Conservation (phyloP, 2,797 vertebrate genomes). For the Ctenopoma multispine region DNA sequence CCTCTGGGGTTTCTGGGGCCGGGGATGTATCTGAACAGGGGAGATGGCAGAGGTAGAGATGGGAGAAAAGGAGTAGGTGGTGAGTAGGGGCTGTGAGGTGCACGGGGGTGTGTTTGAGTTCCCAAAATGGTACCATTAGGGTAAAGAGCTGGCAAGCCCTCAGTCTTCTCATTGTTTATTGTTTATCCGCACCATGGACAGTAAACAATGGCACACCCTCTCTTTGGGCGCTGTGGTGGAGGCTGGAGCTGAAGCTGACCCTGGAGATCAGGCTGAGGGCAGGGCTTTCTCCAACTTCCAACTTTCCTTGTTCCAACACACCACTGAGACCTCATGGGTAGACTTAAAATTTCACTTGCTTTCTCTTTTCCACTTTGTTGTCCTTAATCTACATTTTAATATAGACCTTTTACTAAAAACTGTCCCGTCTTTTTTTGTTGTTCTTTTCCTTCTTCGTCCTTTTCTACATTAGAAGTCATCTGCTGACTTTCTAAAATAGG, state of each 20-base stretch:
- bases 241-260: slow-evolving; percentile 62
- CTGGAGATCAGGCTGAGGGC: slow-evolving; percentile 56
- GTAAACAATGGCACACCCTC: slow-evolving; percentile 83
- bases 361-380: slow-evolving; percentile 24
- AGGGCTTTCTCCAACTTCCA: slow-evolving; percentile 46
- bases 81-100: slow-evolving; percentile 63
- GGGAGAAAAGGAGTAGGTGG: slow-evolving; percentile 67
- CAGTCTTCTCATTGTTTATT: slow-evolving; percentile 86
- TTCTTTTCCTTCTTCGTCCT: slow-evolving; percentile 9
- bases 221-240: slow-evolving; percentile 68
- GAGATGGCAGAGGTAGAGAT: slow-evolving; percentile 63
- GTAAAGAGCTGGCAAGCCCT: slow-evolving; percentile 79
- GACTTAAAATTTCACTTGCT: slow-evolving; percentile 50
- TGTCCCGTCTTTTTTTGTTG: slow-evolving; percentile 7
- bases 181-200: slow-evolving; percentile 81
- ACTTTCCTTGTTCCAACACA: slow-evolving; percentile 33
- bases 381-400: background rate
- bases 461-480: slow-evolving; percentile 51
- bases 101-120: slow-evolving; percentile 71
- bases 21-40: slow-evolving; percentile 69
- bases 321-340: slow-evolving; percentile 50
- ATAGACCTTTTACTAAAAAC: background rate
- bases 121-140: slow-evolving; percentile 86
- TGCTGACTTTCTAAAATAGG: slow-evolving; percentile 56
- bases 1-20: slow-evolving; percentile 81